These are phyloP conservation scores for Aphis craccivora DNA, from an alignment of 1,140 invertebrate species.

Conservation along the genomic window DNA sequence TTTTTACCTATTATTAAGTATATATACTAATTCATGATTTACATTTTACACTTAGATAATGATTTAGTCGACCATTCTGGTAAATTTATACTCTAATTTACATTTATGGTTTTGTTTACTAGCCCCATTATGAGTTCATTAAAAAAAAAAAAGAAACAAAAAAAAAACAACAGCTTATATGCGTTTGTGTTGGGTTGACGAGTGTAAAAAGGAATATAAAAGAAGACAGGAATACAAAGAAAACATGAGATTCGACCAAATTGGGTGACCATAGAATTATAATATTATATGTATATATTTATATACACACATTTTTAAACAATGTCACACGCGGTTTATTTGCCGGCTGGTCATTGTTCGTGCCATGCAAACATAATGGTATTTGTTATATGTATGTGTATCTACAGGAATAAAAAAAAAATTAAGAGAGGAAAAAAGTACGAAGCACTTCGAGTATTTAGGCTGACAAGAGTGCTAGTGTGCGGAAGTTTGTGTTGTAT, in stretches of 20 bases:
- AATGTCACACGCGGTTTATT: constrained; percentile 54
- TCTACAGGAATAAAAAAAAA: constrained; percentile 16
- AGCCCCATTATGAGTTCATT: background rate
- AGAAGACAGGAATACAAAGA: background rate
- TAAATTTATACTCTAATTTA: constrained; percentile 17
- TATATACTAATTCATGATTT: background rate
- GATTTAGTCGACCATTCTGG: background rate
- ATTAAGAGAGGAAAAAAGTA: constrained; percentile 37
- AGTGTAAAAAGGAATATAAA: background rate
- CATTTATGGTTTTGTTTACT: background rate
- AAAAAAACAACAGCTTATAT: background rate
- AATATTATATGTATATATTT: background rate
- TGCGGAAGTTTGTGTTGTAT: constrained; percentile 42
- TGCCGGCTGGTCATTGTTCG: constrained; percentile 48
- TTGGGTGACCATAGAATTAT: constrained; percentile 1
- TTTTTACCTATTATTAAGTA: background rate
- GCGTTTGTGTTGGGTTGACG: background rate
- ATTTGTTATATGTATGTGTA: background rate
- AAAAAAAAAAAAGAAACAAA: background rate
- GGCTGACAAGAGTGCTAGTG: constrained; percentile 35
- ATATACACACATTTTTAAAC: too few species aligned
- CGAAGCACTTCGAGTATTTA: constrained; percentile 52
- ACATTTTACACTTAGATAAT: background rate
- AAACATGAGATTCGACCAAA: constrained; percentile 26
- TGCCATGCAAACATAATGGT: constrained; percentile 44